Conservation (phyloP, 2,888 invertebrate genomes). For the Scaptomyza polygonia region DNA sequence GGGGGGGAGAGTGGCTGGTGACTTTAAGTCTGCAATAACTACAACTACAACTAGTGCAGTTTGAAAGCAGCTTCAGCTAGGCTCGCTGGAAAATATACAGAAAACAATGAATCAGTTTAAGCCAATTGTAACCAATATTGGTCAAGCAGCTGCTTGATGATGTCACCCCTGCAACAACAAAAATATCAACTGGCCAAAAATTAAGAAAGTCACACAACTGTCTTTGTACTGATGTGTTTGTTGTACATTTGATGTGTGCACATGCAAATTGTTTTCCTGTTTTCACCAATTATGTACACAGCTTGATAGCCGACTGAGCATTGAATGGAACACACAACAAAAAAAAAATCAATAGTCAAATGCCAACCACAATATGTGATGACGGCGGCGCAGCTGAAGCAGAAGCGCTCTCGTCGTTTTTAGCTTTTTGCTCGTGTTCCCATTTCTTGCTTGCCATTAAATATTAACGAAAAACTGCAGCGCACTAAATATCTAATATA, state of each 20-base stretch:
- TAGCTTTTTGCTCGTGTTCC: conserved; percentile 40
- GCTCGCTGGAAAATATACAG: conserved; percentile 20
- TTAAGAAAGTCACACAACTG: conserved; percentile 31
- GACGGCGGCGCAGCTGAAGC: conserved; percentile 32
- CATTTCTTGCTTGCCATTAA: conserved; percentile 17
- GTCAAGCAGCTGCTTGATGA: conserved; percentile 63
- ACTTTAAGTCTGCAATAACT: conserved; percentile 23
- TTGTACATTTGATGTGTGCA: conserved; percentile 1
- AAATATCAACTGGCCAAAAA: conserved; percentile 49
- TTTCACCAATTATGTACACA: conserved; percentile 11
- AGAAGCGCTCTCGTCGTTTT: conserved; percentile 44
- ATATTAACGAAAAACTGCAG: background rate
- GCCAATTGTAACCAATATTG: conserved; percentile 48
- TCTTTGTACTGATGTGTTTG: conserved; percentile 6
- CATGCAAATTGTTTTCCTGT: conserved; percentile 26
- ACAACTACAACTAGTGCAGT: conserved; percentile 54
- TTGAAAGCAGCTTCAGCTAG: conserved; percentile 27
- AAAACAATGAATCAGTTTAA: conserved; percentile 38
- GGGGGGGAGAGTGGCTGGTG: conserved; percentile 10
- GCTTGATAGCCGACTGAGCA: conserved; percentile 11
- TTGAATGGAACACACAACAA: conserved; percentile 17
- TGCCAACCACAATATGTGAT: conserved; percentile 48
- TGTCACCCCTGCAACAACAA: conserved; percentile 59
- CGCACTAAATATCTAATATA: background rate
- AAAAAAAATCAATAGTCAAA: conserved; percentile 64